These are phyloP conservation scores for Oryzias javanicus DNA, from an alignment of 2,113 vertebrate genomes.

Conservation along the genomic window DNA sequence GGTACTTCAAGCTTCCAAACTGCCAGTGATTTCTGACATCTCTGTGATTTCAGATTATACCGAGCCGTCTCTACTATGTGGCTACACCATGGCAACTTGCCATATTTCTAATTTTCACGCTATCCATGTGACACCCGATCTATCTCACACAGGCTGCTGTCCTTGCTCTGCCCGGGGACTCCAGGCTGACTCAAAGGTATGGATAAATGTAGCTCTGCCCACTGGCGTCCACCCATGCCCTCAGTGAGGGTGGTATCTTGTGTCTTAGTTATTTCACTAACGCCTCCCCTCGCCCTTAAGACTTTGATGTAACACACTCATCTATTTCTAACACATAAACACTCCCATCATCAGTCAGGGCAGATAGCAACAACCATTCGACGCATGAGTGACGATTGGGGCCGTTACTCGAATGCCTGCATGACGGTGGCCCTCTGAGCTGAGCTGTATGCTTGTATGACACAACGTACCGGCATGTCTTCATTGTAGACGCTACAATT, in stretches of 20 bases:
- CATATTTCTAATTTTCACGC: conserved; percentile 15
- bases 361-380: conserved; percentile 68
- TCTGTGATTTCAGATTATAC: conserved; percentile 1
- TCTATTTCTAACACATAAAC: conserved; percentile 44
- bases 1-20: neutral
- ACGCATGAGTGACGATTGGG: conserved; percentile 71
- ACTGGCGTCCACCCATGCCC: conserved; percentile 43
- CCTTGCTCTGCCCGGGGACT: conserved; percentile 32
- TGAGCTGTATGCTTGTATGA: conserved; percentile 28
- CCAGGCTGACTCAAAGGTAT: conserved; percentile 45
- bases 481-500: conserved; percentile 53
- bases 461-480: conserved; percentile 37
- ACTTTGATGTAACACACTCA: conserved; percentile 44
- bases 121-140: conserved; percentile 42
- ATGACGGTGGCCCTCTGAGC: conserved; percentile 67
- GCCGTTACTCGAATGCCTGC: conserved; percentile 64
- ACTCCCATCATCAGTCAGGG: conserved; percentile 44
- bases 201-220: conserved; percentile 43
- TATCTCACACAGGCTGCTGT: conserved; percentile 37
- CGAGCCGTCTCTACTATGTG: neutral
- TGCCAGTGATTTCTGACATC: too few species aligned
- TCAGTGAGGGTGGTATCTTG: conserved; percentile 59
- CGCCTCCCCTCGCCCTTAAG: conserved; percentile 4
- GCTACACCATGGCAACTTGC: neutral
- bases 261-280: conserved; percentile 37